A percentile compares a stretch with the other conserved stretches of the same genome.
These are phyloP conservation scores for Actias luna DNA, from an alignment of 2,888 invertebrate genomes.

Conservation along the genomic window DNA sequence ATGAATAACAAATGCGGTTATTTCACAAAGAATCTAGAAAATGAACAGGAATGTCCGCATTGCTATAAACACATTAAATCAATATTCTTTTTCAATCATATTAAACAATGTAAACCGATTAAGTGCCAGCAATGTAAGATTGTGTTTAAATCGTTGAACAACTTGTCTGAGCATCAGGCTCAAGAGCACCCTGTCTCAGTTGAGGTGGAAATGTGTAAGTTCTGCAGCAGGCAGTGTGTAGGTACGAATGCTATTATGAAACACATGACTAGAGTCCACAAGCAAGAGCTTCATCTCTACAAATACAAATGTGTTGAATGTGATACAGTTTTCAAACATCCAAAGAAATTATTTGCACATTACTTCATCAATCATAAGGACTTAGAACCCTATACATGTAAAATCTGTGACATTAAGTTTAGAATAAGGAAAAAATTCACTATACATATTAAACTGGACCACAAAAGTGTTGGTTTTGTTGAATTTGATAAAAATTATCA, in stretches of 20 bases:
- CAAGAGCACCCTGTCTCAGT: conserved; percentile 44
- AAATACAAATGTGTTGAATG: conserved; percentile 64
- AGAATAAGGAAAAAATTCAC: conserved; percentile 58
- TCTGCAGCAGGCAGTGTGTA: conserved; percentile 56
- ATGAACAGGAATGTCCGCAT: conserved; percentile 32
- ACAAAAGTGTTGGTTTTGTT: conserved; percentile 59
- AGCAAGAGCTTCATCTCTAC: conserved; percentile 47
- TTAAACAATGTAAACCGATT: conserved; percentile 42
- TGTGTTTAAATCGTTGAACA: conserved; percentile 41
- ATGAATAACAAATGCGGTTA: conserved; percentile 6
- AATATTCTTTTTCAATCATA: conserved; percentile 32
- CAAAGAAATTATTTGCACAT: conserved; percentile 61
- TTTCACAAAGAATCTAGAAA: not conserved
- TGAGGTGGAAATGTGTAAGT: conserved; percentile 47
- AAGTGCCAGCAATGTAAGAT: conserved; percentile 50
- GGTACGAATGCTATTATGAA: conserved; percentile 46
- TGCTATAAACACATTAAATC: conserved; percentile 38
- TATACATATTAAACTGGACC: conserved; percentile 64
- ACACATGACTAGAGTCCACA: conserved; percentile 54
- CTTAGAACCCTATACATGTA: conserved; percentile 60
- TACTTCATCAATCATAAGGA: conserved; percentile 56
- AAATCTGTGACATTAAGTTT: conserved; percentile 58
- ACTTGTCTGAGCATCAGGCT: conserved; percentile 48
- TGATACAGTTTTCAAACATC: conserved; percentile 55
- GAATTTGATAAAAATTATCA: conserved; percentile 66